These are phyloP conservation scores for Grus americana DNA, from an alignment of 2,113 vertebrate species.

Conservation along the genomic window DNA sequence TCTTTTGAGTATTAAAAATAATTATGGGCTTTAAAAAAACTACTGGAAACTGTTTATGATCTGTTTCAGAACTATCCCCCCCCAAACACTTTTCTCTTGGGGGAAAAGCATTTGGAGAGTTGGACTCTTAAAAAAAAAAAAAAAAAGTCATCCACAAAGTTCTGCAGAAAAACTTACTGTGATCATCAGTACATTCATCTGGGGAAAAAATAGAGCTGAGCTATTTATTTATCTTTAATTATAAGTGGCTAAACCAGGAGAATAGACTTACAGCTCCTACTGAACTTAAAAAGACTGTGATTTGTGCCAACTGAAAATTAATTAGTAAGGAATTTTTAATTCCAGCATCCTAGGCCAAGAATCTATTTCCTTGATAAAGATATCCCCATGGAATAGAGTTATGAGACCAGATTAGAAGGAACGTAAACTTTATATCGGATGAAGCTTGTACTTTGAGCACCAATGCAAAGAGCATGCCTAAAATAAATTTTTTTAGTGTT, in stretches of 20 bases:
- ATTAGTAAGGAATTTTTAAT: constrained; percentile 75
- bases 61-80: not conserved
- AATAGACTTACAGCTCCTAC: constrained; percentile 67
- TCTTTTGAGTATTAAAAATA: not conserved
- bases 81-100: not conserved
- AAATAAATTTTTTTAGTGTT: not conserved
- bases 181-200: constrained; percentile 24
- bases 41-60: not conserved
- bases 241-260: constrained; percentile 58
- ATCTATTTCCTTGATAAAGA: constrained; percentile 72
- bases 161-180: not conserved
- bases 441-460: not conserved
- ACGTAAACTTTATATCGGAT: constrained; percentile 31
- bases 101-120: not conserved
- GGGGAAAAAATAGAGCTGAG: constrained; percentile 20
- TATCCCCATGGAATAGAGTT: constrained; percentile 54
- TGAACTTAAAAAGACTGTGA: constrained; percentile 65
- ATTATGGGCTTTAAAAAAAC: not conserved
- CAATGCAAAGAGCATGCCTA: not conserved
- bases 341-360: constrained; percentile 68
- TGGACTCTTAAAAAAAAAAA: not conserved
- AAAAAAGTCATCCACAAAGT: not conserved
- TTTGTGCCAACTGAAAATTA: constrained; percentile 75
- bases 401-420: constrained; percentile 64
- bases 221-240: constrained; percentile 66